Percentiles rank a stretch among this genome's conserved stretches.
phyloP scores from a whole-genome alignment of 1,140 invertebrate species.

The Cherax quadricarinatus region DNA sequence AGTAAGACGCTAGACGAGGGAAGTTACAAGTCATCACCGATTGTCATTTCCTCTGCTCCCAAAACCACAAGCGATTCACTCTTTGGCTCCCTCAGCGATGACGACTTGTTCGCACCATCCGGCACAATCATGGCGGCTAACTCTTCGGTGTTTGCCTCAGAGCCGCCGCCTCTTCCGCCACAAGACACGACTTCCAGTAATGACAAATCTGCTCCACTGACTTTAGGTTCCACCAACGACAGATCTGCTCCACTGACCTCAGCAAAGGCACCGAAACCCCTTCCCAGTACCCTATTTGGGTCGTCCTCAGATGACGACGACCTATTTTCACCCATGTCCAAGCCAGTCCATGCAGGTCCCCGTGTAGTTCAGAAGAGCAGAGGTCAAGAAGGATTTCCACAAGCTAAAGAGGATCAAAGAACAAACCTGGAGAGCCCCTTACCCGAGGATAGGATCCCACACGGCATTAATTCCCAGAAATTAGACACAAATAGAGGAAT shows the following conservation, averaged over 20 bases:
- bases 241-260: background rate
- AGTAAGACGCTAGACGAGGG: too few relatives aligned
- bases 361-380: background rate
- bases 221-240: background rate
- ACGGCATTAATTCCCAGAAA: background rate
- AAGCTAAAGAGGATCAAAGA: background rate
- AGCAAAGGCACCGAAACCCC: background rate
- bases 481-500: background rate
- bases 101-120: slow-evolving; percentile 30
- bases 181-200: background rate
- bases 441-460: background rate
- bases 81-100: slow-evolving; percentile 64
- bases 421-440: background rate
- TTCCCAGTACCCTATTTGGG: slow-evolving; percentile 26
- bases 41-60: too few relatives aligned
- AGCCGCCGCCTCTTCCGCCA: slow-evolving; percentile 56
- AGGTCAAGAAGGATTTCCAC: background rate
- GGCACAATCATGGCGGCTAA: background rate
- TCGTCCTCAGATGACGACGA: slow-evolving; percentile 57
- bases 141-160: slow-evolving; percentile 12
- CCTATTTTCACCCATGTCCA: slow-evolving; percentile 29
- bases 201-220: background rate
- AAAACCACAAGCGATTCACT: slow-evolving; percentile 20
- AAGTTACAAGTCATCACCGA: too few relatives aligned
- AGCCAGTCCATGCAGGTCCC: background rate